Evolutionary conservation across 1,140 invertebrate genomes (phyloP), one percentile per base, ranked within the genome.

Genomic region (Drosophila pseudoananassae): DNA sequence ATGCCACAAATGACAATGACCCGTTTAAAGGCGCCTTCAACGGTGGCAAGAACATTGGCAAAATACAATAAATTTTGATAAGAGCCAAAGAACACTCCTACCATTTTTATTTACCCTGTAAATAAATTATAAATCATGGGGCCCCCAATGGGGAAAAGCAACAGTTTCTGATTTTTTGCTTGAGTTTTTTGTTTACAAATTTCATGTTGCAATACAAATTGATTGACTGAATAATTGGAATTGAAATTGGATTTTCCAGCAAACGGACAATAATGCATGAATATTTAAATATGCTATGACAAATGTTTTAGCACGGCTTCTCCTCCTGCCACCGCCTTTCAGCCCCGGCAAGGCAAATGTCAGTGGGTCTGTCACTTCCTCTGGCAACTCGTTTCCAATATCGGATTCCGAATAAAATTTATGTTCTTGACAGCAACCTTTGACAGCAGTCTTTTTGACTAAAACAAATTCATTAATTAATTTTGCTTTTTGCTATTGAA

Each of bases 1-100:
- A 36, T 38, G 53, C 53, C 47, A 40, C 51, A 25, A 29, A 50
- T 75, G 82, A 82, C 81, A 87, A 82, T 85, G 81, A 85, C 81
- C 81, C 57, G 82, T 75, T 83, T 65, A 60, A 57, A 56, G 59
- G 43, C 57, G 40, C 43, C 52, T 29, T 61, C 51, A 53, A 61
- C 60, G 59, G 36, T 45, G 59, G 5, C 61, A 64, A 74, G 60
- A 74, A 43, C 55, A 70, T 59, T 52, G 58, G 52, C 25, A 59
- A 63, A 69, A 74, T 57, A 54, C 69, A 64, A 53, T 63, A 71
- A 70, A 54, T 64, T 53, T 59, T 82, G 72, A 81, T 81, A 82
- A 78, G 14, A 60, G 45, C 17, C 12, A 47, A 40, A 29, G 47
- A 54, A 51, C 40, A 43, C 15, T 60, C 31, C 47, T 56, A 57